Conservation (phyloP, 2,797 vertebrate species). For the Gallinago stenura region DNA sequence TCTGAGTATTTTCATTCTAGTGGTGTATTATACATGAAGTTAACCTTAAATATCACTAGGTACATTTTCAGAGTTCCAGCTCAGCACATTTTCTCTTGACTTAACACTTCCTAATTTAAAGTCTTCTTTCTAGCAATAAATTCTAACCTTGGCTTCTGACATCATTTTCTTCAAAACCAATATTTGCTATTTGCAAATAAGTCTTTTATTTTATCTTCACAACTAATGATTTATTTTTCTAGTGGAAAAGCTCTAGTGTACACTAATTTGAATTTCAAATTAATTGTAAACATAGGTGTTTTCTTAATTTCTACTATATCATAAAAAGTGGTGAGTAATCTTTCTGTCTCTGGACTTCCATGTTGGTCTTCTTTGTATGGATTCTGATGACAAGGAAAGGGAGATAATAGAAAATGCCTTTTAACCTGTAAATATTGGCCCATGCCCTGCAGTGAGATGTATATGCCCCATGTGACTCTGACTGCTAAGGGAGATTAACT, state of each 20-base stretch:
- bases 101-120: conserved; percentile 10
- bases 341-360: neutral
- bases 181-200: conserved; percentile 11
- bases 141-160: conserved; percentile 20
- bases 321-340: neutral
- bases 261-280: conserved; percentile 3
- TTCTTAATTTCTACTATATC: neutral
- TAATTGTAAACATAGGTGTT: neutral
- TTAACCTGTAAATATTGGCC: conserved; percentile 11
- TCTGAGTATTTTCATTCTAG: neutral
- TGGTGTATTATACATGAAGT: neutral
- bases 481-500: conserved; percentile 18
- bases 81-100: conserved; percentile 6
- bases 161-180: neutral
- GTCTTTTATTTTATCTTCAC: neutral
- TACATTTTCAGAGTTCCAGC: neutral
- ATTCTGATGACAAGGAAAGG: neutral
- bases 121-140: neutral
- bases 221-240: neutral
- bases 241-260: neutral
- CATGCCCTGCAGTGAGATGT: neutral
- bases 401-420: neutral
- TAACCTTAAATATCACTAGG: neutral
- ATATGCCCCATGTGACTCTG: neutral
- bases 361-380: neutral